phyloP scores from a whole-genome alignment of 2,113 vertebrate genomes.

The Malaclemys terrapin region DNA sequence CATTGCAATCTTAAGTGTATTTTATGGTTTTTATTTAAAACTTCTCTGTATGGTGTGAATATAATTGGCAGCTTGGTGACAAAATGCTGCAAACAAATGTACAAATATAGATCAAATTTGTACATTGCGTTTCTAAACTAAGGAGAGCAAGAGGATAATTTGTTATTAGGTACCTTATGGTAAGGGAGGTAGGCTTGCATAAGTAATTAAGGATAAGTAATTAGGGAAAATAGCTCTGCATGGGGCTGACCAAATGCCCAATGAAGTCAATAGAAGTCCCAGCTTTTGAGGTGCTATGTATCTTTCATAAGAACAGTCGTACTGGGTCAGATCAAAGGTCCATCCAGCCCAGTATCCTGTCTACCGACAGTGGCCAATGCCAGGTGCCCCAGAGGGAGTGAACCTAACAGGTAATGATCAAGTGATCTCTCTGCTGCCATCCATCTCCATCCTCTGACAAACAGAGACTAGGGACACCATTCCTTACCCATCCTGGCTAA shows the following conservation, averaged over 20 bases:
- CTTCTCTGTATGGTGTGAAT: neutral
- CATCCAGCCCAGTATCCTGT: too few relatives aligned
- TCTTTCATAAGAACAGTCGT: neutral
- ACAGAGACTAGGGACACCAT: too few relatives aligned
- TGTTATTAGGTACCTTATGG: neutral
- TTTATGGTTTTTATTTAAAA: neutral
- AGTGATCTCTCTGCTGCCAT: too few relatives aligned
- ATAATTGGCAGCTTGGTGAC: neutral
- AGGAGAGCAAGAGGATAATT: neutral
- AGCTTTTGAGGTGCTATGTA: constrained; percentile 28
- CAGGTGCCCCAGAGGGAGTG: too few relatives aligned
- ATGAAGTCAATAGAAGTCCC: neutral
- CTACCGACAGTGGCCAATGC: too few relatives aligned
- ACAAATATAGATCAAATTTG: neutral
- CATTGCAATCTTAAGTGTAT: neutral
- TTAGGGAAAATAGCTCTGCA: neutral
- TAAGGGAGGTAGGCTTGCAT: neutral
- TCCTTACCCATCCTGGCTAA: too few relatives aligned
- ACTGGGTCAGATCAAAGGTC: too few relatives aligned
- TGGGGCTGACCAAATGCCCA: neutral
- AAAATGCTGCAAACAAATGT: neutral
- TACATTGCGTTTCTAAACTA: neutral
- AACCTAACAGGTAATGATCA: too few relatives aligned
- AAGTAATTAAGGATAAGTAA: neutral
- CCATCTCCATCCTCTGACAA: too few relatives aligned